Conservation (phyloP, 2,888 invertebrate genomes). For the Girardia tigrina region DNA sequence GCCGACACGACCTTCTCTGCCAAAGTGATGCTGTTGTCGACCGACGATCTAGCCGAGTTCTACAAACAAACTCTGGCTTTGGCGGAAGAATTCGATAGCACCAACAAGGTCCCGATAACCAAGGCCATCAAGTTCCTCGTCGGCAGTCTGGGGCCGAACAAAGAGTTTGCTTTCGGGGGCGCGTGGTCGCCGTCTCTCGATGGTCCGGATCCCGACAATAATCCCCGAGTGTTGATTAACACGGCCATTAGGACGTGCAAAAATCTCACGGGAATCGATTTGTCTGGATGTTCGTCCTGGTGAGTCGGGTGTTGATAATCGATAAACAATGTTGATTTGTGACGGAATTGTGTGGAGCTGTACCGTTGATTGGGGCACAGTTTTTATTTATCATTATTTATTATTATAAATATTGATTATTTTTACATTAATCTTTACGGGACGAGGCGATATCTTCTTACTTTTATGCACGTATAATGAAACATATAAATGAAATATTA, state of each 20-base stretch:
- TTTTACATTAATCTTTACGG: too few relatives aligned
- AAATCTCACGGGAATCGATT: conserved; percentile 80
- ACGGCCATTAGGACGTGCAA: conserved; percentile 87
- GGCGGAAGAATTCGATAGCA: conserved; percentile 36
- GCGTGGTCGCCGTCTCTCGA: conserved; percentile 88
- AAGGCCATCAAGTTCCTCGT: conserved; percentile 62
- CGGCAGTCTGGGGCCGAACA: conserved; percentile 60
- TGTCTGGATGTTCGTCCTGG: conserved; percentile 81
- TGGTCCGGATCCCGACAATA: conserved; percentile 72
- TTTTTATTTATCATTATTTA: too few relatives aligned
- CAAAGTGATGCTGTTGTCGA: conserved; percentile 81
- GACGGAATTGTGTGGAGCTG: too few relatives aligned
- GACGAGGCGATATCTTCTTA: too few relatives aligned
- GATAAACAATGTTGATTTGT: too few relatives aligned
- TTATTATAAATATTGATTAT: not conserved
- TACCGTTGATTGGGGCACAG: not conserved
- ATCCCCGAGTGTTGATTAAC: conserved; percentile 76
- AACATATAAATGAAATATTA: too few relatives aligned
- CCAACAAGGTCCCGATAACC: not conserved
- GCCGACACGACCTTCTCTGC: conserved; percentile 79
- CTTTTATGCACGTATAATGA: too few relatives aligned
- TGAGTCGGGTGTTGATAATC: too few relatives aligned
- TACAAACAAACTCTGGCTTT: conserved; percentile 68
- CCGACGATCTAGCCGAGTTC: conserved; percentile 68
- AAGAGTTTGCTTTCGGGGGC: conserved; percentile 89